A percentile compares a stretch with the other conserved stretches of the same genome.
phyloP scores from a whole-genome alignment of 2,888 invertebrate genomes.

The Coenonympha glycerion region DNA sequence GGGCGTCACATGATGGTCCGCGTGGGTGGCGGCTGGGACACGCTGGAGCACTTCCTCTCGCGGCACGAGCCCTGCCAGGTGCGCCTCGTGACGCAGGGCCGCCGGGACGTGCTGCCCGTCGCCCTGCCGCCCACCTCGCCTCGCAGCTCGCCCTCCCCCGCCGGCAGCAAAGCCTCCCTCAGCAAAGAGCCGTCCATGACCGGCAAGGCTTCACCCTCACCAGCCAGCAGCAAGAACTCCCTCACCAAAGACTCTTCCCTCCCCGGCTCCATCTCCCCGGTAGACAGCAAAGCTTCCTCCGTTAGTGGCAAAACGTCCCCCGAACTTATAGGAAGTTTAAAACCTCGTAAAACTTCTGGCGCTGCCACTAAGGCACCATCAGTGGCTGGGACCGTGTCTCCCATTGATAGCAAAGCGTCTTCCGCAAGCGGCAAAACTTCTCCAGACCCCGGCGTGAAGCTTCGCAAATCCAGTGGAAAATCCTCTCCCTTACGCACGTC shows the following conservation, averaged over 20 bases:
- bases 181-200: constrained; percentile 34
- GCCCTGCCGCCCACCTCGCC: constrained; percentile 15
- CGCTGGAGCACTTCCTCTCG: constrained; percentile 91
- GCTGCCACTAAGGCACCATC: no score
- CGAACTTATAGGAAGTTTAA: no score
- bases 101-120: constrained; percentile 47
- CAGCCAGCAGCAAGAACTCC: constrained; percentile 38
- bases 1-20: constrained; percentile 97
- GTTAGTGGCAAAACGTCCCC: no score
- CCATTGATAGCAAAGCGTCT: constrained; percentile 51
- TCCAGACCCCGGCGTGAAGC: constrained; percentile 32
- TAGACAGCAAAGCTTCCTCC: constrained; percentile 7
- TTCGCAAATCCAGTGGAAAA: constrained; percentile 37
- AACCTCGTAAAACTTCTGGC: no score
- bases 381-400: constrained; percentile 47
- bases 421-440: constrained; percentile 47
- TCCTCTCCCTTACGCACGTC: constrained; percentile 45
- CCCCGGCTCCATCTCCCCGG: background rate
- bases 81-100: constrained; percentile 70
- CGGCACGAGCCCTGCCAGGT: constrained; percentile 92
- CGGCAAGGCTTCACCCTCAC: constrained; percentile 10
- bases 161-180: constrained; percentile 40
- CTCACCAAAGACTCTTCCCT: constrained; percentile 38
- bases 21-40: constrained; percentile 96
- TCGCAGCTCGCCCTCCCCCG: constrained; percentile 24